phyloP scores from a whole-genome alignment of 2,888 invertebrate species.

The Stramonita haemastoma region DNA sequence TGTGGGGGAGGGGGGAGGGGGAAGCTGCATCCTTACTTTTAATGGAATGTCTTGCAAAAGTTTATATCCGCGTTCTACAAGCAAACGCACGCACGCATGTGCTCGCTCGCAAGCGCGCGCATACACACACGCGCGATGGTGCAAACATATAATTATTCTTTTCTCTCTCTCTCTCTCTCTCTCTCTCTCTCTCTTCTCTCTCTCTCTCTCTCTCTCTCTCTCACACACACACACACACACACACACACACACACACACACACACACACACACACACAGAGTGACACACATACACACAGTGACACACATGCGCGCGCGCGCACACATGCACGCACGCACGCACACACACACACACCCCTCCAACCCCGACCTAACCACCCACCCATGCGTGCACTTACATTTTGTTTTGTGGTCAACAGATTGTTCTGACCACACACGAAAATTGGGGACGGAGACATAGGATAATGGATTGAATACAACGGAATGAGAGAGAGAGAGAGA shows the following conservation, averaged over 20 bases:
- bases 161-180: no score
- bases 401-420: no score
- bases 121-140: no score
- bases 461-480: not conserved
- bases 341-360: not conserved
- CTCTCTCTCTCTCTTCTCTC: no score
- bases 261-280: not conserved
- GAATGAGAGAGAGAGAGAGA: not conserved
- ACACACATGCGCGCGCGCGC: not conserved
- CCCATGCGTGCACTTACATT: not conserved
- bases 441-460: not conserved
- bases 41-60: no score
- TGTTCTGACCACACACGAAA: not conserved
- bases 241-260: not conserved
- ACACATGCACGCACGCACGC: not conserved
- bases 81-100: slow-evolving; percentile 18
- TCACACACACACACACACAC: not conserved
- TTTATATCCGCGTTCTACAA: no score
- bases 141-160: no score
- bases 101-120: not conserved
- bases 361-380: no score
- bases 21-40: no score
- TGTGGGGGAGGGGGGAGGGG: no score
- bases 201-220: no score
- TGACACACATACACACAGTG: no score